phyloP scores from a whole-genome alignment of 1,140 invertebrate species.

The Akabosia matsudoensis region DNA sequence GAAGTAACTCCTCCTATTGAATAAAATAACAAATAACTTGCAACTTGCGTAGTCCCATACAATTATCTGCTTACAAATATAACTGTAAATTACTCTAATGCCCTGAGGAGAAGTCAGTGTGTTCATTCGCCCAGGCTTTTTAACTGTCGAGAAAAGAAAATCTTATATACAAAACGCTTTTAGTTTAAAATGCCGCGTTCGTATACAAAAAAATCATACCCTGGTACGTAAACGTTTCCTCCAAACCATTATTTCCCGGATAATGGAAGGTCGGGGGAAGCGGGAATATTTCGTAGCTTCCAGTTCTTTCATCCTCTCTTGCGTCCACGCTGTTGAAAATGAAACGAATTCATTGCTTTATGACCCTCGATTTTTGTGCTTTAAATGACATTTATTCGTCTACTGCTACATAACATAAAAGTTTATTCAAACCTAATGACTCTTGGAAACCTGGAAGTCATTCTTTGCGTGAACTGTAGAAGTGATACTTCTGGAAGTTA shows the following conservation, averaged over 20 bases:
- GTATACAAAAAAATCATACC: background rate
- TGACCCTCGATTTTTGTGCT: background rate
- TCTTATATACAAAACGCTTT: background rate
- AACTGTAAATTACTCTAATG: too few species aligned
- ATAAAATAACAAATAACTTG: background rate
- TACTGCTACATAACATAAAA: background rate
- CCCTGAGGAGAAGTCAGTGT: too few species aligned
- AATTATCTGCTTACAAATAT: background rate
- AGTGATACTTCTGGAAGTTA: background rate
- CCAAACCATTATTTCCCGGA: background rate
- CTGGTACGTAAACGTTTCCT: slow-evolving; percentile 20
- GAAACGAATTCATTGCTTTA: background rate
- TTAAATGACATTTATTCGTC: background rate
- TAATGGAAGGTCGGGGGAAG: background rate
- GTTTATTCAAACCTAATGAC: background rate
- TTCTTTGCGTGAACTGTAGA: background rate
- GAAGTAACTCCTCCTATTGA: background rate
- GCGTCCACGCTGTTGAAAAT: background rate
- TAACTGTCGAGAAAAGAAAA: too few species aligned
- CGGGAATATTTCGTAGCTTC: background rate
- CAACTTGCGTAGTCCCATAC: background rate
- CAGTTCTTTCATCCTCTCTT: background rate
- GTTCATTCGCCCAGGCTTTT: too few species aligned
- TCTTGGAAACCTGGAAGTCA: background rate
- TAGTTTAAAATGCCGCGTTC: background rate